These are phyloP conservation scores for Poliocrania exsul DNA, from an alignment of 2,797 vertebrate genomes.

Conservation along the genomic window DNA sequence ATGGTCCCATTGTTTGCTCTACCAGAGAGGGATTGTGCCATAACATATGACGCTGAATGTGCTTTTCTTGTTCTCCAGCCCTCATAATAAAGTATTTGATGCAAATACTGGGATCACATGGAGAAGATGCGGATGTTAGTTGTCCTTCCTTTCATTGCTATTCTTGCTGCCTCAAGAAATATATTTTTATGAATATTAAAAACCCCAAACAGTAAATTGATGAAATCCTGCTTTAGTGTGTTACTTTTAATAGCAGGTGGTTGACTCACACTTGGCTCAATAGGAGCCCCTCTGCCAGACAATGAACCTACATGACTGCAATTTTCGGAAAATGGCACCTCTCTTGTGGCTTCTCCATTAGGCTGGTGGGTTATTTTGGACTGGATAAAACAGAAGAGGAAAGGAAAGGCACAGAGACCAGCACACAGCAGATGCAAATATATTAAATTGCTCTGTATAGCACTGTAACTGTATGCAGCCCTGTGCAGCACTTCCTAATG, in stretches of 20 bases:
- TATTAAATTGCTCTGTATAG: background rate
- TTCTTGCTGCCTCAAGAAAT: constrained; percentile 18
- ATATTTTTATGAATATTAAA: constrained; percentile 74
- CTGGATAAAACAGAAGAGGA: background rate
- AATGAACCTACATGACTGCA: constrained; percentile 70
- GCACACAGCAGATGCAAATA: background rate
- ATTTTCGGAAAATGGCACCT: constrained; percentile 75
- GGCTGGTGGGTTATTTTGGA: background rate
- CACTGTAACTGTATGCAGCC: background rate
- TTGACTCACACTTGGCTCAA: constrained; percentile 40
- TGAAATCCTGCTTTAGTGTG: constrained; percentile 18
- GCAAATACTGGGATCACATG: constrained; percentile 69
- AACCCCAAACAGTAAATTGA: constrained; percentile 26
- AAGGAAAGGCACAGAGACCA: background rate
- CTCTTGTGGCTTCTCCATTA: constrained; percentile 62
- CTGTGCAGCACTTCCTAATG: background rate
- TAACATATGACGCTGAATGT: constrained; percentile 71
- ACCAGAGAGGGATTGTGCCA: constrained; percentile 74
- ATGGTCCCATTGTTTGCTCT: constrained; percentile 74
- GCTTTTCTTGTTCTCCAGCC: constrained; percentile 70
- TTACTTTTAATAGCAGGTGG: constrained; percentile 44
- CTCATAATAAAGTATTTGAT: constrained; percentile 75
- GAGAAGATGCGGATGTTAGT: constrained; percentile 60
- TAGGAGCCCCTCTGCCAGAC: constrained; percentile 77
- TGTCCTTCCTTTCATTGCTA: constrained; percentile 45